phyloP scores from a whole-genome alignment of 2,113 vertebrate species.

The Chelonoidis abingdonii region DNA sequence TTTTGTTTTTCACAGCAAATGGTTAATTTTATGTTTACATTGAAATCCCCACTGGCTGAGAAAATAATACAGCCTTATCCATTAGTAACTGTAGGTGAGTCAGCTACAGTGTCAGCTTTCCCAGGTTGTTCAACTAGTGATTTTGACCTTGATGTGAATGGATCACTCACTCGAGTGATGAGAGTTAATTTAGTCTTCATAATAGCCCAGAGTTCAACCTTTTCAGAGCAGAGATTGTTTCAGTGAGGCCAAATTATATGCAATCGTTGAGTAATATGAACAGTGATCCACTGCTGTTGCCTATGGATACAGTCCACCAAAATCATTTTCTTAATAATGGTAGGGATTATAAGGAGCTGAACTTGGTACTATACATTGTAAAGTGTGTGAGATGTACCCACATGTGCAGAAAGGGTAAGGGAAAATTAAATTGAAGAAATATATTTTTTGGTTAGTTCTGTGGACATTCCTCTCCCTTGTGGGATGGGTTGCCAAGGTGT shows the following conservation, averaged over 20 bases:
- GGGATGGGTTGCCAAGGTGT: neutral
- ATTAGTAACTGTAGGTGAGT: conserved; percentile 2
- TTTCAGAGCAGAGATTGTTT: conserved; percentile 53
- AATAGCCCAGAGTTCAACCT: conserved; percentile 65
- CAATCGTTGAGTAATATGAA: conserved; percentile 63
- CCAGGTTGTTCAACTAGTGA: conserved; percentile 34
- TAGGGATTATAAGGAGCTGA: neutral
- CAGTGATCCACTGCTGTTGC: conserved; percentile 49
- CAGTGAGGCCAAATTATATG: conserved; percentile 67
- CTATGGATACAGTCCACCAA: conserved; percentile 48
- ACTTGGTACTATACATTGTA: neutral
- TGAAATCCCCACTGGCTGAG: neutral
- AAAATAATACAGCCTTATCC: conserved; percentile 25
- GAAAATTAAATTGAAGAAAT: neutral
- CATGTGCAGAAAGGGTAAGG: neutral
- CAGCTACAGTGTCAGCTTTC: conserved; percentile 24
- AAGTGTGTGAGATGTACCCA: neutral
- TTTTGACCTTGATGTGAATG: conserved; percentile 70
- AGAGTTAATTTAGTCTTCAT: conserved; percentile 66
- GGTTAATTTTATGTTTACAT: conserved; percentile 18
- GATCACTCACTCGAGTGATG: conserved; percentile 68
- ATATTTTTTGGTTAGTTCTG: neutral
- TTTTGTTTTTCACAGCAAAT: neutral
- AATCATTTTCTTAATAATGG: neutral
- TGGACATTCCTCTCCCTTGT: neutral